These are phyloP conservation scores for Epinotia nisella DNA, from an alignment of 2,888 invertebrate species.

Conservation along the genomic window DNA sequence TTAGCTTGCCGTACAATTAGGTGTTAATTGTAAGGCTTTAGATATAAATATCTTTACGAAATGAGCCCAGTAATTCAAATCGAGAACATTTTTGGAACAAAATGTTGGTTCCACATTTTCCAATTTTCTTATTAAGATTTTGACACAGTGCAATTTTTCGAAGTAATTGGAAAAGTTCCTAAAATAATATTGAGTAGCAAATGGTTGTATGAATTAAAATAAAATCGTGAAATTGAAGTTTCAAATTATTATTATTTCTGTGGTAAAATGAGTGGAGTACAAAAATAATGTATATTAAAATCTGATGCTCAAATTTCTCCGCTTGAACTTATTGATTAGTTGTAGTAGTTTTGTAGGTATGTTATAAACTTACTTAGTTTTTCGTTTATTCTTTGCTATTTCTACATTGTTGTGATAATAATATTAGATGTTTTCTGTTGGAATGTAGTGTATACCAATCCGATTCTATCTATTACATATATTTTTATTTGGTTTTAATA, in stretches of 20 bases:
- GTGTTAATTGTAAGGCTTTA: conserved; percentile 43
- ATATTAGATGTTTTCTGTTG: conserved; percentile 63
- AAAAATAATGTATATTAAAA: conserved; percentile 53
- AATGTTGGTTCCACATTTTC: conserved; percentile 33
- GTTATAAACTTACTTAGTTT: conserved; percentile 57
- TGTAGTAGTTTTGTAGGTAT: conserved; percentile 61
- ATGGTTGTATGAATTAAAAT: conserved; percentile 43
- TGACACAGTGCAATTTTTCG: conserved; percentile 43
- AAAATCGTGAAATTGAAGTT: conserved; percentile 53
- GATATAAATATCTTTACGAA: conserved; percentile 37
- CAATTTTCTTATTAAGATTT: conserved; percentile 39
- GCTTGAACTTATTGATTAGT: conserved; percentile 69
- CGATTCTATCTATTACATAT: conserved; percentile 49
- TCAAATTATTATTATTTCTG: conserved; percentile 72
- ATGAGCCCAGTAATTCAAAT: conserved; percentile 25
- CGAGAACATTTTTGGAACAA: conserved; percentile 27
- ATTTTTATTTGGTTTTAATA: conserved; percentile 56
- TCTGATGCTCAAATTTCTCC: conserved; percentile 81
- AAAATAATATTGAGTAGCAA: conserved; percentile 44
- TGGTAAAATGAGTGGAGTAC: conserved; percentile 73
- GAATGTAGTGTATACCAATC: conserved; percentile 63
- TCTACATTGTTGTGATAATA: conserved; percentile 61
- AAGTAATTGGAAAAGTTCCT: conserved; percentile 49
- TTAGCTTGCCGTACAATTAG: conserved; percentile 39
- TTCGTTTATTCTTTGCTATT: conserved; percentile 69